Evolutionary conservation across 2,888 invertebrate species (phyloP), one percentile per base, ranked within the genome.

Genomic region (Salticus scenicus): DNA sequence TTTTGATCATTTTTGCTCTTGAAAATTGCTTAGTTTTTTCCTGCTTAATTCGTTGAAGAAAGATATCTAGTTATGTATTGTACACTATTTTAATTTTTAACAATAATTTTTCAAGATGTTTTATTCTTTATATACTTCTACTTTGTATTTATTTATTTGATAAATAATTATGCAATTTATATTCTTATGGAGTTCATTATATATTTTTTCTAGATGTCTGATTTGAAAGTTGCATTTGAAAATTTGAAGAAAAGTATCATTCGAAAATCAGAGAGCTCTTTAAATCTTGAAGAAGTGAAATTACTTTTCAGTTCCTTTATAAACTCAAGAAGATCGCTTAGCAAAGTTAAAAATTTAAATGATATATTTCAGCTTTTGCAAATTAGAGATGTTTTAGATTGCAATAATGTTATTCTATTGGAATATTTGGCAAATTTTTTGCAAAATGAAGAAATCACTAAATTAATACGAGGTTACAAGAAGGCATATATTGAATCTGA

Each of bases 331-430:
- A 51, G 82, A 24, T 20, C 63, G 0, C 27, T 82, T 0, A 70
- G 33, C n/a, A 70, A n/a, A 57, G 75, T 27, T 0, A 14, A 42
- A 5, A 57, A 33, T 33, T 14, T 82, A 10, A 1, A 33, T 1
- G 63, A 57, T 20, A 20, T 82, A n/a, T 20, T 82, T 14, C 12
- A 27, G 8, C 64, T 82, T 31, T 64, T 82, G 8, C 70, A 82
- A 71, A 33, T 74, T 10, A 37, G 82, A 27, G 42, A 70, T 42
- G 12, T 42, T 12, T 47, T 82, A 64, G 63, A 33, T n/a, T 42
- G 2, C 7, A 14, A 30, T 1, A 82, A 70, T 42, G 28, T 70
- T 5, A 12, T 31, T 1, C 20, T 41, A 10, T 27, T 82, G 24
- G 1, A 24, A 10, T 0, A 30, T 41, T 47, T 82, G 12, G 75